phyloP scores from a whole-genome alignment of 2,888 invertebrate genomes.

The Lycia hirtaria region DNA sequence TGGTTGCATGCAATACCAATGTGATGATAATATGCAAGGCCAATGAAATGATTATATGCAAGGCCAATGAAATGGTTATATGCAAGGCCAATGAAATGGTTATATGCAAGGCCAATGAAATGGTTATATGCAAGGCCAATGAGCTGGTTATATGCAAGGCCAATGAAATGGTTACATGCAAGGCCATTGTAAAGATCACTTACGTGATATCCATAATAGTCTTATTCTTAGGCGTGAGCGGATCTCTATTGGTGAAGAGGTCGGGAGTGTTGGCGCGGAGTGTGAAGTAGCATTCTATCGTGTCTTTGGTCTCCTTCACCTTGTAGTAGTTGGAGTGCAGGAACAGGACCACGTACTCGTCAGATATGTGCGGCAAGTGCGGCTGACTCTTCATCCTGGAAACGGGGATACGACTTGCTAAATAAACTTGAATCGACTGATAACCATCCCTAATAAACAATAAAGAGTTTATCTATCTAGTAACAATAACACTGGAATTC shows the following conservation, averaged over 20 bases:
- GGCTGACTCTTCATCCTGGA: constrained; percentile 87
- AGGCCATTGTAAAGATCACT: constrained; percentile 65
- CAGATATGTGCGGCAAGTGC: constrained; percentile 86
- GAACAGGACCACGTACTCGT: constrained; percentile 87
- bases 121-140: too few species aligned
- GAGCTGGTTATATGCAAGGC: too few species aligned
- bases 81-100: too few species aligned
- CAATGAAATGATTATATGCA: too few species aligned
- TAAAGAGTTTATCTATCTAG: too few species aligned
- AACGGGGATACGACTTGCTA: background rate
- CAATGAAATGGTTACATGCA: too few species aligned
- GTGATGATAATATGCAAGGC: too few species aligned
- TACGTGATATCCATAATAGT: constrained; percentile 85
- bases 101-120: too few species aligned
- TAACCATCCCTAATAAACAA: too few species aligned
- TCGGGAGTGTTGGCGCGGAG: constrained; percentile 85
- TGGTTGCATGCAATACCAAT: too few species aligned
- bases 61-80: too few species aligned
- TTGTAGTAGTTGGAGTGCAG: constrained; percentile 86
- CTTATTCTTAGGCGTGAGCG: constrained; percentile 78
- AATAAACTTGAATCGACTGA: background rate
- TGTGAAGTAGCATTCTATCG: constrained; percentile 84
- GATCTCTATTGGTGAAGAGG: constrained; percentile 86
- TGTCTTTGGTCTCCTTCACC: constrained; percentile 77
- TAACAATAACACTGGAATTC: too few species aligned